Evolutionary conservation across 2,888 invertebrate genomes (phyloP).

Genomic region (Melipona beecheii): DNA sequence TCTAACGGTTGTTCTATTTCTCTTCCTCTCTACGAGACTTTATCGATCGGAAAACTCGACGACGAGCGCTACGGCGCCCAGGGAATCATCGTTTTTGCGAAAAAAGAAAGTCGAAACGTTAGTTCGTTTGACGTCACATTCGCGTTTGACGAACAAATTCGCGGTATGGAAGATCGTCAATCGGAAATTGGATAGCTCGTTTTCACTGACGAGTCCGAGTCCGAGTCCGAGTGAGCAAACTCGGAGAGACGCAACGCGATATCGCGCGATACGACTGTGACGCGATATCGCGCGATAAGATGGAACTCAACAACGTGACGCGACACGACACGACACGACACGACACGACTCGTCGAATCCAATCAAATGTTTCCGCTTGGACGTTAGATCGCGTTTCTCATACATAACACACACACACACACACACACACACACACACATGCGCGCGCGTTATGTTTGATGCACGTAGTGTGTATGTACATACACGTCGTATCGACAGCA

Average conservation of each 20-base stretch:
- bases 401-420: no score
- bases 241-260: neutral
- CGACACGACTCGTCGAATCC: neutral
- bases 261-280: neutral
- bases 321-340: neutral
- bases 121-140: neutral
- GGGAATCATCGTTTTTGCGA: constrained; percentile 37
- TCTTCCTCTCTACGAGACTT: constrained; percentile 24
- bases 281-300: neutral
- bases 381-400: neutral
- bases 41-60: constrained; percentile 62
- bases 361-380: neutral
- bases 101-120: constrained; percentile 10
- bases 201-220: neutral
- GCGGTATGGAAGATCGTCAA: neutral
- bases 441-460: no score
- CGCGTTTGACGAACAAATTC: neutral
- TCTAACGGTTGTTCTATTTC: neutral
- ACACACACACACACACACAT: no score
- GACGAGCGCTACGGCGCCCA: constrained; percentile 23
- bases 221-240: neutral
- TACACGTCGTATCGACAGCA: neutral
- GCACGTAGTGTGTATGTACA: no score
- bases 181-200: neutral
- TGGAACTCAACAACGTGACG: neutral